Base-by-base conservation (phyloP, 2,113 vertebrate genomes). In the Pollachius pollachius region DNA sequence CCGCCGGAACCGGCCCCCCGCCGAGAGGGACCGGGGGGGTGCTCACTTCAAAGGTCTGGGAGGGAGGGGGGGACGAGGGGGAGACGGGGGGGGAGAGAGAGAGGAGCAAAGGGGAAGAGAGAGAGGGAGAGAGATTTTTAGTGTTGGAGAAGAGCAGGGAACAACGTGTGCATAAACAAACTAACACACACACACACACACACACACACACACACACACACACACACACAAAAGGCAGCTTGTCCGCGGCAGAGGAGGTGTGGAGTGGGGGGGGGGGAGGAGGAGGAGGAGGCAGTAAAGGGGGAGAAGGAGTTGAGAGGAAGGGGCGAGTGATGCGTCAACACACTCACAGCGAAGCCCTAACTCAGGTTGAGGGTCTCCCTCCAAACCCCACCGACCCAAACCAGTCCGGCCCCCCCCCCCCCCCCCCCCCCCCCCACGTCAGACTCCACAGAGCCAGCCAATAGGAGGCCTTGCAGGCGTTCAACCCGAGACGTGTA, bases 21-120 rank as follows among this genome's bases (percentile, higher is more conserved):
- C n/a, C n/a, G n/a, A n/a, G n/a, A n/a, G n/a, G n/a, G n/a, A n/a
- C n/a, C n/a, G n/a, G n/a, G 79, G 81, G 87, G 89, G 89, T 90
- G 90, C 89, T 27, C 48, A 90, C 91, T 89, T 93, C 91, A 93
- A 92, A 93, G 88, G 27, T 27, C 4, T 3, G 27, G 27, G 27
- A 27, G 27, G 27, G 27, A 27, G 27, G 27, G 27, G 4, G 27
- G 27, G 27, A n/a, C n/a, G n/a, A n/a, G n/a, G n/a, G n/a, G n/a
- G n/a, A n/a, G n/a, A n/a, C n/a, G n/a, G n/a, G n/a, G n/a, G 63
- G 65, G 65, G 67, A 77, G 48, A 11, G 48, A 52, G 52, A 8
- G 52, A 52, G 52, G 15, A 15, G 15, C 11, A 8, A 15, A 2
- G 5, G 52, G 52, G 11, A 84, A 83, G 62, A 80, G 61, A 73